These are phyloP conservation scores for Trichomalopsis sarcophagae DNA, from an alignment of 1,140 invertebrate species.

Conservation along the genomic window DNA sequence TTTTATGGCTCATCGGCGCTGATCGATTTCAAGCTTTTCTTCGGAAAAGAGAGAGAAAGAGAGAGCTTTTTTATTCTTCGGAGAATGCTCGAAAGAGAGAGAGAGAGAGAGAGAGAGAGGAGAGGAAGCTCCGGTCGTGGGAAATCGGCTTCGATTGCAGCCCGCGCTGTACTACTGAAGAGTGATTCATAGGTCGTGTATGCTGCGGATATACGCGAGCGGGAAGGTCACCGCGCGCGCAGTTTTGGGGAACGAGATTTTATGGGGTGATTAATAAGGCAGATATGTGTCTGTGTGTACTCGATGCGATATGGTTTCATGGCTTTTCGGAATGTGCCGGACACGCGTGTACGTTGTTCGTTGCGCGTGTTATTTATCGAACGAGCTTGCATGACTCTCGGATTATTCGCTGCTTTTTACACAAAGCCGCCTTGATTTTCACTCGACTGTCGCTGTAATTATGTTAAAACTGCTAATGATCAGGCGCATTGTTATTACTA, in stretches of 20 bases:
- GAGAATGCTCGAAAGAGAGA: too few species aligned
- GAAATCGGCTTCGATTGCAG: neutral
- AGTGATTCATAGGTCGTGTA: neutral
- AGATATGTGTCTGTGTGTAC: neutral
- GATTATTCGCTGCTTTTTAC: neutral
- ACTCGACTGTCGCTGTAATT: neutral
- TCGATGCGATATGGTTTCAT: too few species aligned
- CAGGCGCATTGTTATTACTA: neutral
- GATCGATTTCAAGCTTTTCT: slow-evolving; percentile 21
- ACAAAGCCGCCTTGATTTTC: neutral
- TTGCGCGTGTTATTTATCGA: too few species aligned
- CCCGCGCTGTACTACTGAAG: too few species aligned
- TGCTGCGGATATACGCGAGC: neutral
- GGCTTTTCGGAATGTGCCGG: too few species aligned
- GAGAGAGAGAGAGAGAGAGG: too few species aligned
- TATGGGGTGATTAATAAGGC: neutral
- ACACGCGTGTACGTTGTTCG: too few species aligned
- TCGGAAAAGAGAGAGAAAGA: neutral
- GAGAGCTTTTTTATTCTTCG: neutral
- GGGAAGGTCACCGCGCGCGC: neutral
- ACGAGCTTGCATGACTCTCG: too few species aligned
- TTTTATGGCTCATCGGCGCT: slow-evolving; percentile 33
- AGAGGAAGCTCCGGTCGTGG: neutral
- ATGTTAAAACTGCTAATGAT: slow-evolving; percentile 4
- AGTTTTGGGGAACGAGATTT: neutral